A percentile compares a stretch with the other conserved stretches of the same genome.
These are phyloP conservation scores for Deilephila porcellus DNA, from an alignment of 2,888 invertebrate genomes.

Conservation along the genomic window DNA sequence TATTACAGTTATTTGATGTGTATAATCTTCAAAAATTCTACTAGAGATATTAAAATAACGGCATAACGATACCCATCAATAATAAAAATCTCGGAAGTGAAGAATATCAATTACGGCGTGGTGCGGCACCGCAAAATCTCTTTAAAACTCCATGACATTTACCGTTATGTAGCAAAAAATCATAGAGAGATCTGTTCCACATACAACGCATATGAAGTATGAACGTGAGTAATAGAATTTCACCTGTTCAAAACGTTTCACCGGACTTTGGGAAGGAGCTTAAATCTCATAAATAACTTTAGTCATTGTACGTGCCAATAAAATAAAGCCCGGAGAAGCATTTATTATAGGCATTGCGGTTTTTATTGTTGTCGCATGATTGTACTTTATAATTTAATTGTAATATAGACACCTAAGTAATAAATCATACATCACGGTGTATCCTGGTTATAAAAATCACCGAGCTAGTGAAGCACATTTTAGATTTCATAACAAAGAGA, in stretches of 20 bases:
- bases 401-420: no score
- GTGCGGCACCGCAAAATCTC: background rate
- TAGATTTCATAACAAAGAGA: no score
- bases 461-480: no score
- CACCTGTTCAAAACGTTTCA: conserved; percentile 7
- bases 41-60: no score
- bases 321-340: background rate
- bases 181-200: conserved; percentile 18
- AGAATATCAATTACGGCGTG: background rate
- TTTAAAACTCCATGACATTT: conserved; percentile 10
- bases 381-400: no score
- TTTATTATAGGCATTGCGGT: conserved; percentile 6
- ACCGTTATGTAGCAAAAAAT: conserved; percentile 5
- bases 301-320: background rate
- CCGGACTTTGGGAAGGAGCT: background rate
- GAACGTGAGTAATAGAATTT: conserved; percentile 20
- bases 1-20: no score
- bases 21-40: background rate
- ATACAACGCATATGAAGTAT: conserved; percentile 10
- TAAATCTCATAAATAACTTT: background rate
- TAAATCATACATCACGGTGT: no score
- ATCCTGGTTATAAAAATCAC: background rate
- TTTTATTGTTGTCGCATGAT: conserved; percentile 4
- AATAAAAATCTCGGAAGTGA: background rate
- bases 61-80: background rate